These are phyloP conservation scores for Poecilus cupreus DNA, from an alignment of 2,888 invertebrate genomes.

Conservation along the genomic window DNA sequence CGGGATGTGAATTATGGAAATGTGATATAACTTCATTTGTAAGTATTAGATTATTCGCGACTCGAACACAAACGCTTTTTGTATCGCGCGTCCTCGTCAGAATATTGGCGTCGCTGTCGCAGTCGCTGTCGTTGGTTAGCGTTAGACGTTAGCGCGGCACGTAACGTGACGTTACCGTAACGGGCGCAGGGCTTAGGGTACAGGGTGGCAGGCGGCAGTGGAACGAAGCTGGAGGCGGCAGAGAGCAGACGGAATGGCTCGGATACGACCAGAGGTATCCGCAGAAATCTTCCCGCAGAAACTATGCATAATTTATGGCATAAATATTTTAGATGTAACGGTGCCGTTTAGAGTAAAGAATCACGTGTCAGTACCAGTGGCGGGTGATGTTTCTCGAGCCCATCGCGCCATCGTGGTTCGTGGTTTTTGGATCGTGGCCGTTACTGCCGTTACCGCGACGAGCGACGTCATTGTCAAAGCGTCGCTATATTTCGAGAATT, in stretches of 20 bases:
- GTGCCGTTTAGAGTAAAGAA: conserved; percentile 58
- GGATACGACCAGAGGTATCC: conserved; percentile 49
- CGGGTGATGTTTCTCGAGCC: conserved; percentile 49
- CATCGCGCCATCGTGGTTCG: no score
- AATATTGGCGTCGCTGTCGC: conserved; percentile 30
- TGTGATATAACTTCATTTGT: conserved; percentile 67
- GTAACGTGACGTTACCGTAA: conserved; percentile 21
- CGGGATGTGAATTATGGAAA: conserved; percentile 68
- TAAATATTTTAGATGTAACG: conserved; percentile 58
- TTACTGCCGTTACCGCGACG: not conserved
- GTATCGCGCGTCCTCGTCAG: conserved; percentile 62
- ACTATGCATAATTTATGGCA: conserved; percentile 59
- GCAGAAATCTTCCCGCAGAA: conserved; percentile 55
- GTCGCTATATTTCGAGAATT: conserved; percentile 21
- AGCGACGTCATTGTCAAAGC: conserved; percentile 44
- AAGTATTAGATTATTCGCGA: conserved; percentile 67
- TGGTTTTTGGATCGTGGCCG: not conserved
- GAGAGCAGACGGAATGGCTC: conserved; percentile 20
- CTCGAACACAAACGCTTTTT: conserved; percentile 63
- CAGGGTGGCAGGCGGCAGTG: not conserved
- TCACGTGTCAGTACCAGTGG: conserved; percentile 56
- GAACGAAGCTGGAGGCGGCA: not conserved
- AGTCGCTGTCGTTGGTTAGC: not conserved
- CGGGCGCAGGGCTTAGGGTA: not conserved
- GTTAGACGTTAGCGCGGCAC: conserved; percentile 17